phyloP scores from a whole-genome alignment of 1,140 invertebrate species.

The Aphaenogaster floridana region DNA sequence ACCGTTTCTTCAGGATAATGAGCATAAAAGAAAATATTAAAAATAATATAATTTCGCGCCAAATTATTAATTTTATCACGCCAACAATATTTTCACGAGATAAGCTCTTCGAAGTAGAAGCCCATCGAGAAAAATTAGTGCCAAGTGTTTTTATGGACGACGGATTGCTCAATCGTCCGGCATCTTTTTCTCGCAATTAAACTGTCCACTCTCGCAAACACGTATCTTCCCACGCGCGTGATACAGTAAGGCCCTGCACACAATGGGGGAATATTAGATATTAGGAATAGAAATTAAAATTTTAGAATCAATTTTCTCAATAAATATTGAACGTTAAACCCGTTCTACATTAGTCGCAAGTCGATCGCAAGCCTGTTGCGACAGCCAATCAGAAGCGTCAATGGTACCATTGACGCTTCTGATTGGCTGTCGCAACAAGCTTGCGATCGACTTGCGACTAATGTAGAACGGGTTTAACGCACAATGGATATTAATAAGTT shows the following conservation, averaged over 20 bases:
- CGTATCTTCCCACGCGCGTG: conserved; percentile 8
- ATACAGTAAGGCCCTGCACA: background rate
- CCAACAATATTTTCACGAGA: background rate
- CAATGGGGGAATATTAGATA: too few species aligned
- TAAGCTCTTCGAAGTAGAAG: background rate
- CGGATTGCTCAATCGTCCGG: background rate
- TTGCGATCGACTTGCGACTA: too few species aligned
- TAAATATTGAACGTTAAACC: too few species aligned
- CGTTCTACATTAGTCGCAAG: too few species aligned
- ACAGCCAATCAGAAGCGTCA: too few species aligned
- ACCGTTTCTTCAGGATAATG: conserved; percentile 23
- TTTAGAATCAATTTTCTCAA: too few species aligned
- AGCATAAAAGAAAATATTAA: conserved; percentile 17
- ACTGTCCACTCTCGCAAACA: background rate
- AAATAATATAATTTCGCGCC: background rate
- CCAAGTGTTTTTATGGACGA: background rate
- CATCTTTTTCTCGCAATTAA: conserved; percentile 2
- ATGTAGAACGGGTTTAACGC: too few species aligned
- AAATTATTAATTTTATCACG: background rate
- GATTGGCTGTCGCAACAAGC: too few species aligned
- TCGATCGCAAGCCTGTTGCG: too few species aligned
- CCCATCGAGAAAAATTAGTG: background rate
- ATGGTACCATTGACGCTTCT: too few species aligned
- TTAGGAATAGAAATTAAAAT: too few species aligned
- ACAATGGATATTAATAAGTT: too few species aligned